These are phyloP conservation scores for Axea sp. DNA, from an alignment of 2,888 invertebrate species.

Conservation along the genomic window DNA sequence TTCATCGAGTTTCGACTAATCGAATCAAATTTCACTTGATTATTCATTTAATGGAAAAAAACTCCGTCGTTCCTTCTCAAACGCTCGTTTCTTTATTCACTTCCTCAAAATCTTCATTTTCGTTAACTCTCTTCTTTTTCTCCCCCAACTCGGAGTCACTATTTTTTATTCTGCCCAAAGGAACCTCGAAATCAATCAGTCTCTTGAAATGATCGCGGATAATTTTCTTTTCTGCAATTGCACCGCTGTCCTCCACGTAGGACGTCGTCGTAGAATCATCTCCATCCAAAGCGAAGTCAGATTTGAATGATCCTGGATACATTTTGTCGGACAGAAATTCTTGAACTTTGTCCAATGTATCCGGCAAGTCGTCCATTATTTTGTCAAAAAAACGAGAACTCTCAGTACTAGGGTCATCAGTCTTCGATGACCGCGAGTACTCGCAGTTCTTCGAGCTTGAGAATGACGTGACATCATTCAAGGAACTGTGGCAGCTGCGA, in stretches of 20 bases:
- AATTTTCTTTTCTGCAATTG: slow-evolving; percentile 1
- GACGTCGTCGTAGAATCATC: slow-evolving; percentile 23
- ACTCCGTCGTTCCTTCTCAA: slow-evolving; percentile 58
- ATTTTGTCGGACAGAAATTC: slow-evolving; percentile 43
- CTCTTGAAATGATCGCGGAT: slow-evolving; percentile 24
- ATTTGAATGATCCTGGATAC: slow-evolving; percentile 17
- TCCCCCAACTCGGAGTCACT: slow-evolving; percentile 12
- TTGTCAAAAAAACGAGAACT: slow-evolving; percentile 67
- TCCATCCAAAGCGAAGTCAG: slow-evolving; percentile 15
- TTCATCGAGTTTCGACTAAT: too few relatives aligned
- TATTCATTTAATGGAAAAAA: too few relatives aligned
- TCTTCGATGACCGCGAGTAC: slow-evolving; percentile 69
- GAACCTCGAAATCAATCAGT: slow-evolving; percentile 42
- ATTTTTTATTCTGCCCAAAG: slow-evolving; percentile 13
- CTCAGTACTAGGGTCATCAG: slow-evolving; percentile 66
- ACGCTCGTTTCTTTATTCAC: slow-evolving; percentile 77
- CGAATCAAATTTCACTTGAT: too few relatives aligned
- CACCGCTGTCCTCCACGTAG: slow-evolving; percentile 13
- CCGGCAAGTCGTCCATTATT: slow-evolving; percentile 65
- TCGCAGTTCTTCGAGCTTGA: slow-evolving; percentile 70
- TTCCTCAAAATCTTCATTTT: slow-evolving; percentile 61
- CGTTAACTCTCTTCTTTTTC: not conserved
- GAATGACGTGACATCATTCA: slow-evolving; percentile 72
- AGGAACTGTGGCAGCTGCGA: slow-evolving; percentile 71
- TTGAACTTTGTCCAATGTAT: slow-evolving; percentile 44